phyloP scores from a whole-genome alignment of 2,797 vertebrate genomes.

The Leptodactylus fallax region DNA sequence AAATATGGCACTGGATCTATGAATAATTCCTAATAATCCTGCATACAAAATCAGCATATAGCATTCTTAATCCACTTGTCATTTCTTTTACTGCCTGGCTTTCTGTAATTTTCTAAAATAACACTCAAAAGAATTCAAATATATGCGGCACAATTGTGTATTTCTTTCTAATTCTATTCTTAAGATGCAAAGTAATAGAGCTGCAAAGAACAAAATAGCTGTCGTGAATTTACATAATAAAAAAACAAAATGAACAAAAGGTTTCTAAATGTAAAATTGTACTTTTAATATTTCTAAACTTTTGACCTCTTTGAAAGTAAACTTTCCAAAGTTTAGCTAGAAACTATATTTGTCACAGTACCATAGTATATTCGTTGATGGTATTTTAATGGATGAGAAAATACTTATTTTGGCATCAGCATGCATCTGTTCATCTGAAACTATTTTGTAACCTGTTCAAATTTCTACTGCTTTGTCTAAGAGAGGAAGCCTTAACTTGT shows the following conservation, averaged over 20 bases:
- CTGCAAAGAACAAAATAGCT: conserved; percentile 44
- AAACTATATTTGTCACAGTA: background rate
- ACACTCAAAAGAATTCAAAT: conserved; percentile 55
- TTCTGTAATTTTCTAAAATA: conserved; percentile 68
- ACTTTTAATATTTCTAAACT: conserved; percentile 42
- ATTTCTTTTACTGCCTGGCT: conserved; percentile 66
- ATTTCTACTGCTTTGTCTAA: background rate
- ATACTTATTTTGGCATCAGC: background rate
- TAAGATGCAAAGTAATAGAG: conserved; percentile 55
- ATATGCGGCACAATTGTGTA: conserved; percentile 46
- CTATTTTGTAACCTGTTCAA: background rate
- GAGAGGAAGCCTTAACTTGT: background rate
- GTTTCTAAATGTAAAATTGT: conserved; percentile 31
- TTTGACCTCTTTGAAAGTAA: conserved; percentile 18
- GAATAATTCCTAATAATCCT: conserved; percentile 73
- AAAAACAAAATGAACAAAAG: conserved; percentile 31
- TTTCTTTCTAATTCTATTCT: conserved; percentile 50
- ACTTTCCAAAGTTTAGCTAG: background rate
- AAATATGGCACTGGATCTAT: conserved; percentile 68
- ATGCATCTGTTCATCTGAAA: background rate
- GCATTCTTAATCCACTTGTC: conserved; percentile 68
- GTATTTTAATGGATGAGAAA: background rate
- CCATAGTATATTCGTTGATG: background rate
- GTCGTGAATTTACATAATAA: conserved; percentile 37
- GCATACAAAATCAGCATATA: conserved; percentile 66